A percentile compares a stretch with the other conserved stretches of the same genome.
Conservation (phyloP, 2,113 vertebrate species). For the Muntiacus muntjak region DNA sequence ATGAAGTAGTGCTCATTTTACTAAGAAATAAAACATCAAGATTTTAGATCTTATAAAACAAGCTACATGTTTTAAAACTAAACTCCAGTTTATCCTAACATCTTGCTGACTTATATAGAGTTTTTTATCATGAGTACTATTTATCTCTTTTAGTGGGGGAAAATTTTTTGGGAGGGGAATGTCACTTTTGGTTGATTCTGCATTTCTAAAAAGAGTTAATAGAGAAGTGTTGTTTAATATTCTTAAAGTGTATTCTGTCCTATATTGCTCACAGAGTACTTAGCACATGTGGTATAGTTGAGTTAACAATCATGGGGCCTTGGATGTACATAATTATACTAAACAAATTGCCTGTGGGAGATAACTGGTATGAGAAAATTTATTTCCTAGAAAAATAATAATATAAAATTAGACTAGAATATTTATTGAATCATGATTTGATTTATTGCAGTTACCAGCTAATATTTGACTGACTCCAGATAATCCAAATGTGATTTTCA, state of each 20-base stretch:
- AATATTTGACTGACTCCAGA: constrained; percentile 3
- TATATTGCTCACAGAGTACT: background rate
- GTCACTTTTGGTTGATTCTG: background rate
- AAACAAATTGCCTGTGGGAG: background rate
- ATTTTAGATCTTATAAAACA: background rate
- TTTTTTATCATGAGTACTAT: constrained; percentile 17
- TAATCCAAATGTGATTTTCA: background rate
- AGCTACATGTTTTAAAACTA: background rate
- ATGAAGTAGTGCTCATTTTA: constrained; percentile 34
- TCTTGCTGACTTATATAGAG: background rate
- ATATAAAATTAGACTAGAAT: background rate
- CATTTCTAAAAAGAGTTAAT: background rate
- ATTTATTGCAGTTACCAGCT: background rate
- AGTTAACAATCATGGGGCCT: background rate
- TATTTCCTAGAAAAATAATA: background rate
- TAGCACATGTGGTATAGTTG: background rate
- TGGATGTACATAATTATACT: background rate
- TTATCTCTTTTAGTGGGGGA: background rate
- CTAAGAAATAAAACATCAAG: constrained; percentile 35
- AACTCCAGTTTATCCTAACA: constrained; percentile 21
- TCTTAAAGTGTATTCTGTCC: background rate
- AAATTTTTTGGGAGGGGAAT: background rate
- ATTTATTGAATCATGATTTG: background rate
- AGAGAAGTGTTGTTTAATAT: background rate
- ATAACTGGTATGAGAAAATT: background rate